Base-by-base conservation (phyloP, 2,888 invertebrate species). In the Lordiphosa fenestrarum region DNA sequence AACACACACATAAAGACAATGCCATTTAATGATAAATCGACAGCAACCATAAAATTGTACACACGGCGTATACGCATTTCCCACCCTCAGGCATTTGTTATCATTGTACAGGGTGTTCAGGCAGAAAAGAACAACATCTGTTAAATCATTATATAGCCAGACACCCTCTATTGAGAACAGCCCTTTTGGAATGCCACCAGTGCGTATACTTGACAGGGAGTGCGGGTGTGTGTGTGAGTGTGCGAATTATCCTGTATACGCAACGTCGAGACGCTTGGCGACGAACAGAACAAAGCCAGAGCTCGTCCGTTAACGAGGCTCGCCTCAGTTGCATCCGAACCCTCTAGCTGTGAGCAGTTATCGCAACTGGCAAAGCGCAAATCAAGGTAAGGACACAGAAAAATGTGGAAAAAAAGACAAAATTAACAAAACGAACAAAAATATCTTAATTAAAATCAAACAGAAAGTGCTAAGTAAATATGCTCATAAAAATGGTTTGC, bases 301-400 rank as follows among this genome's bases (percentile, higher is more conserved):
- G 69, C 61, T 72, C 77, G 81, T 62, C 81, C 73, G 76, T 85
- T 78, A 78, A 85, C 86, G 81, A 80, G 81, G 66, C 69, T 66
- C 64, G 75, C 69, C 71, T 86, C 68, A 87, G 87, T 87, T 87
- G 85, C 87, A 87, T 87, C 87, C 82, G 87, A 87, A 81, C 84
- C 71, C 75, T 86, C 70, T 66, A 73, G 67, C 86, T 57, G 87
- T 85, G 68, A 44, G 44, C 33, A 44, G 73, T 78, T 85, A 84
- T 74, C 73, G 58, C 65, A 69, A 67, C 75, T 65, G 70, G 70
- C 68, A 62, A 68, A 53, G 63, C 71, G 59, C 60, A 63, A 80
- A 82, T 74, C 82, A 73, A 76, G 77, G 84, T 84, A 71, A 66
- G 57, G 23, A 40, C 39, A 53, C 47, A 46, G 37, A 37, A 48